phyloP scores from a whole-genome alignment of 2,888 invertebrate genomes.

The Oscheius onirici region DNA sequence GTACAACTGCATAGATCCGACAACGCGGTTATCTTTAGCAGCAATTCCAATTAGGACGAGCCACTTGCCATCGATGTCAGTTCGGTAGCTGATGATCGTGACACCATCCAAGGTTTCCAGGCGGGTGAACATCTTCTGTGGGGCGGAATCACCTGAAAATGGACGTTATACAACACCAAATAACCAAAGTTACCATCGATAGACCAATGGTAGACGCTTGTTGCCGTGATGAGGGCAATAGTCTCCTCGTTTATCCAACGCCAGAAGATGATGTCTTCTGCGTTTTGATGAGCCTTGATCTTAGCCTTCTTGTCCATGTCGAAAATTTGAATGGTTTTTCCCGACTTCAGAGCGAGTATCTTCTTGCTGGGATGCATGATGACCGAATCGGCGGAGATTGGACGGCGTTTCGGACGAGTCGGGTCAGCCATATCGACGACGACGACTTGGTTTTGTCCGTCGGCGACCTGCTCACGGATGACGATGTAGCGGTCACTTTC shows the following conservation, averaged over 20 bases:
- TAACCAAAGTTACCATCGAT: constrained; percentile 83
- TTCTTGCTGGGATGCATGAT: constrained; percentile 99
- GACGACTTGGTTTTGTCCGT: constrained; percentile 88
- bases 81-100: constrained; percentile 98
- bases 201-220: constrained; percentile 95
- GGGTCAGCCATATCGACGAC: constrained; percentile 97
- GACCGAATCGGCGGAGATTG: constrained; percentile 97
- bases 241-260: constrained; percentile 98
- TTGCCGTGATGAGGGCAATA: constrained; percentile 92
- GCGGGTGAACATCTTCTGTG: constrained; percentile 94
- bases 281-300: constrained; percentile 97
- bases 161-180: no score
- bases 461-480: constrained; percentile 91
- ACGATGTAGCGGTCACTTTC: constrained; percentile 99
- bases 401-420: constrained; percentile 90
- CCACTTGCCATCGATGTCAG: constrained; percentile 96
- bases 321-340: constrained; percentile 96
- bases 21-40: constrained; percentile 88
- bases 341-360: constrained; percentile 95
- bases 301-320: constrained; percentile 99
- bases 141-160: constrained; percentile 83
- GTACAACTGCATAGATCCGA: constrained; percentile 98
- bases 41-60: constrained; percentile 88
- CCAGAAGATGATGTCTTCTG: constrained; percentile 91
- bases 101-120: constrained; percentile 94